Conservation (phyloP, 2,113 vertebrate genomes). For the Cebidichthys violaceus region DNA sequence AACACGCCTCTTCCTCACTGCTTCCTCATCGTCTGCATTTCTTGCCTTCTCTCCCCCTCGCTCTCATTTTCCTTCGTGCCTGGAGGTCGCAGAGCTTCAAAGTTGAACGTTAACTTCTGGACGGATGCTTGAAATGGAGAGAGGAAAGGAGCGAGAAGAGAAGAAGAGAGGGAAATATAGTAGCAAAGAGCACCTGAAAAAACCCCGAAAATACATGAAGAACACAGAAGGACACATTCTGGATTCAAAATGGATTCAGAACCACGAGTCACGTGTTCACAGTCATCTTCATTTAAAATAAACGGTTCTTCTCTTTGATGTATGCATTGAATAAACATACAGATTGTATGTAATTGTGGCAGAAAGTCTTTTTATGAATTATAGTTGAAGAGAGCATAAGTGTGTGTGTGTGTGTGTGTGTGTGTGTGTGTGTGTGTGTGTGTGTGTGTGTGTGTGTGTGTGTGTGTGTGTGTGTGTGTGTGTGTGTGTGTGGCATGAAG, state of each 20-base stretch:
- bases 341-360: not conserved
- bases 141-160: constrained; percentile 37
- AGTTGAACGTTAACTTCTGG: constrained; percentile 77
- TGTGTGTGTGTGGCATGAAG: constrained; percentile 34
- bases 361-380: not conserved
- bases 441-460: constrained; percentile 39
- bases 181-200: not conserved
- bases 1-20: constrained; percentile 55
- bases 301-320: not conserved
- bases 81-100: constrained; percentile 79
- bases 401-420: not conserved
- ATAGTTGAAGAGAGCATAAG: not conserved
- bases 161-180: constrained; percentile 9
- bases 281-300: not conserved
- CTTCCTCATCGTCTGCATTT: constrained; percentile 57
- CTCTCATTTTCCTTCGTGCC: constrained; percentile 63
- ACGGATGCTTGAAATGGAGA: constrained; percentile 72
- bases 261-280: not conserved
- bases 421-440: constrained; percentile 22
- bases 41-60: constrained; percentile 66
- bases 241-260: constrained; percentile 24
- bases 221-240: constrained; percentile 9
- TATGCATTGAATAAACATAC: not conserved
- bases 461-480: constrained; percentile 26
- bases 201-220: not conserved